phyloP scores from a whole-genome alignment of 2,888 invertebrate genomes.

The Drosophila leonis region DNA sequence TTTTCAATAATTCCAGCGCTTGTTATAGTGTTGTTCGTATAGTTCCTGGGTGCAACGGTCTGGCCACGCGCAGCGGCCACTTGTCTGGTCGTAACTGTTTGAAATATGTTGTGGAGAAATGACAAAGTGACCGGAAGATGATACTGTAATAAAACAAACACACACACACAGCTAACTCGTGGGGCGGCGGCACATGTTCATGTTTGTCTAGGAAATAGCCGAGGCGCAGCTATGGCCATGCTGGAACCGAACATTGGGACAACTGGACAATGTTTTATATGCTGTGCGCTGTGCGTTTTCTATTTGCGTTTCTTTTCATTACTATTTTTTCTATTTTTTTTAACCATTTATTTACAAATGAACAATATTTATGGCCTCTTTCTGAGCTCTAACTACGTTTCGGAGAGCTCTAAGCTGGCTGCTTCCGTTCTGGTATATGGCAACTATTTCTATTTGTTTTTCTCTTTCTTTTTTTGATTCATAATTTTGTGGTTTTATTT shows the following conservation, averaged over 20 bases:
- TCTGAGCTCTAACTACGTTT: conserved; percentile 48
- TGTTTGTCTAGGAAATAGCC: conserved; percentile 66
- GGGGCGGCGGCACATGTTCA: conserved; percentile 33
- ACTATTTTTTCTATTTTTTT: conserved; percentile 31
- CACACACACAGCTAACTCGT: conserved; percentile 18
- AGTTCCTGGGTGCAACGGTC: conserved; percentile 33
- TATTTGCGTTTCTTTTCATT: conserved; percentile 38
- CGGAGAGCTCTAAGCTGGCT: conserved; percentile 28
- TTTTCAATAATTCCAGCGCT: conserved; percentile 67
- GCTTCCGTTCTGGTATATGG: conserved; percentile 60
- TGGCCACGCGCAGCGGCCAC: conserved; percentile 71
- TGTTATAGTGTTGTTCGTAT: conserved; percentile 17
- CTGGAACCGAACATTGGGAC: conserved; percentile 52
- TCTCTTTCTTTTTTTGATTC: conserved; percentile 4
- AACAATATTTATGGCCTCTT: conserved; percentile 80
- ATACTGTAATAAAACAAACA: conserved; percentile 75
- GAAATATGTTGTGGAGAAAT: conserved; percentile 81
- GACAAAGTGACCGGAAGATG: conserved; percentile 84
- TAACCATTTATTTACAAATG: conserved; percentile 77
- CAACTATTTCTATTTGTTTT: conserved; percentile 8
- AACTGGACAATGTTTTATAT: conserved; percentile 72
- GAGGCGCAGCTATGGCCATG: conserved; percentile 13
- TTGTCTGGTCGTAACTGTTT: conserved; percentile 75
- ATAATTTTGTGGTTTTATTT: conserved; percentile 67
- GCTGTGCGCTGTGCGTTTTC: conserved; percentile 56